A percentile compares a stretch with the other conserved stretches of the same genome.
These are phyloP conservation scores for Diglossa cyanea DNA, from an alignment of 2,797 vertebrate species.

Conservation along the genomic window DNA sequence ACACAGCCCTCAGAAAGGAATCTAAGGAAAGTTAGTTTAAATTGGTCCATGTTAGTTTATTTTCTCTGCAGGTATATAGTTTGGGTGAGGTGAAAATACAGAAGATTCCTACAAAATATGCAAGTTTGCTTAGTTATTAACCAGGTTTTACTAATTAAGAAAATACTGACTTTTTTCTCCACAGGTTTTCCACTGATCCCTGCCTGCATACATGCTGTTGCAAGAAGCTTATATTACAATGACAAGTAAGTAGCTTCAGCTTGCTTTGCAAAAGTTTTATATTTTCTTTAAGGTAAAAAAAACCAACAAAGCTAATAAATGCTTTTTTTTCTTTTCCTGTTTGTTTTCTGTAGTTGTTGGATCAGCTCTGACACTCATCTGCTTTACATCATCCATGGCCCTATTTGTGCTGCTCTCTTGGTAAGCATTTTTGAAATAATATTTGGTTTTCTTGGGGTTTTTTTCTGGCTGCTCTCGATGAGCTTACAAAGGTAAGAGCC, in stretches of 20 bases:
- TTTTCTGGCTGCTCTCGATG: background rate
- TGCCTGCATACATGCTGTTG: slow-evolving; percentile 88
- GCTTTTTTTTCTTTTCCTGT: background rate
- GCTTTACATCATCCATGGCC: slow-evolving; percentile 96
- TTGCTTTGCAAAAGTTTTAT: background rate
- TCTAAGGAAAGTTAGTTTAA: background rate
- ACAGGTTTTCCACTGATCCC: slow-evolving; percentile 94
- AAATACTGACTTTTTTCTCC: background rate
- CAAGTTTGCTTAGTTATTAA: background rate
- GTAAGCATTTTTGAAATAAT: slow-evolving; percentile 72
- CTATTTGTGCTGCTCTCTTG: slow-evolving; percentile 95
- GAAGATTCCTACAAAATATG: background rate
- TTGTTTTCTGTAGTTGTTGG: slow-evolving; percentile 86
- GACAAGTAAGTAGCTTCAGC: slow-evolving; percentile 86
- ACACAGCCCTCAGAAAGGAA: background rate
- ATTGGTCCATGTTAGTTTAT: background rate
- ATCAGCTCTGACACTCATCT: slow-evolving; percentile 95
- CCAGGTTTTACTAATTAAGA: background rate
- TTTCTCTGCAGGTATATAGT: background rate
- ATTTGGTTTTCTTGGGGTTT: background rate
- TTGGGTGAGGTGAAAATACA: background rate
- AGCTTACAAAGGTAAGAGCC: background rate
- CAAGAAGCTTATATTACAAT: slow-evolving; percentile 92
- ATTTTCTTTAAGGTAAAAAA: background rate
- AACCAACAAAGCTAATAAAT: background rate